phyloP scores from a whole-genome alignment of 2,113 vertebrate genomes.

The Channa maculata region DNA sequence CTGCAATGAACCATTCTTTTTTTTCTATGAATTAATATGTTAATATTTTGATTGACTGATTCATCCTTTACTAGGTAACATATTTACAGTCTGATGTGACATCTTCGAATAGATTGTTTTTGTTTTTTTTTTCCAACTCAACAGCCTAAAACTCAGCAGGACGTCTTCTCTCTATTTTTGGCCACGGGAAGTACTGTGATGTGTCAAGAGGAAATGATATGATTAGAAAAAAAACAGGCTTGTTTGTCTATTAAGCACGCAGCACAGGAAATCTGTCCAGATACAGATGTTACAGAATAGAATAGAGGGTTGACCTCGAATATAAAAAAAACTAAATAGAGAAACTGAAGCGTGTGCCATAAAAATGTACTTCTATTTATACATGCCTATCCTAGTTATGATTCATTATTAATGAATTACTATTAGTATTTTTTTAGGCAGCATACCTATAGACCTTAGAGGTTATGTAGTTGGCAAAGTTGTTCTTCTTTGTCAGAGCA shows the following conservation, averaged over 20 bases:
- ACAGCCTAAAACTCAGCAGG: background rate
- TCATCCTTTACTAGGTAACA: no score
- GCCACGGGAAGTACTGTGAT: slow-evolving; percentile 73
- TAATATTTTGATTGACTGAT: no score
- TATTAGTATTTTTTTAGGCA: background rate
- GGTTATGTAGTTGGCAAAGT: no score
- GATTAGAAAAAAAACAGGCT: slow-evolving; percentile 53
- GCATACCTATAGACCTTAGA: no score
- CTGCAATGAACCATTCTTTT: background rate
- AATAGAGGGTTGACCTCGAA: background rate
- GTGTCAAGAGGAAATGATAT: slow-evolving; percentile 73
- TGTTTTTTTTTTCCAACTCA: no score
- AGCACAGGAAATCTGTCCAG: slow-evolving; percentile 70
- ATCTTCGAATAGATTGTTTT: no score
- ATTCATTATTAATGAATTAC: no score
- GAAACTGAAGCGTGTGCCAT: background rate
- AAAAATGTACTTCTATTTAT: background rate
- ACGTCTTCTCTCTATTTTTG: slow-evolving; percentile 55
- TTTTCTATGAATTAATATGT: background rate
- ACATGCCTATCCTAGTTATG: no score
- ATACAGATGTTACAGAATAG: slow-evolving; percentile 14
- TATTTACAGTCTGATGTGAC: no score
- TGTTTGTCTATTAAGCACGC: slow-evolving; percentile 68
- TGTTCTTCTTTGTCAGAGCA: slow-evolving; percentile 35
- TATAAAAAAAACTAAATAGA: background rate